A percentile compares a stretch with the other conserved stretches of the same genome.
These are phyloP conservation scores for Hydropsyche tenuis DNA, from an alignment of 1,140 invertebrate genomes.

Conservation along the genomic window DNA sequence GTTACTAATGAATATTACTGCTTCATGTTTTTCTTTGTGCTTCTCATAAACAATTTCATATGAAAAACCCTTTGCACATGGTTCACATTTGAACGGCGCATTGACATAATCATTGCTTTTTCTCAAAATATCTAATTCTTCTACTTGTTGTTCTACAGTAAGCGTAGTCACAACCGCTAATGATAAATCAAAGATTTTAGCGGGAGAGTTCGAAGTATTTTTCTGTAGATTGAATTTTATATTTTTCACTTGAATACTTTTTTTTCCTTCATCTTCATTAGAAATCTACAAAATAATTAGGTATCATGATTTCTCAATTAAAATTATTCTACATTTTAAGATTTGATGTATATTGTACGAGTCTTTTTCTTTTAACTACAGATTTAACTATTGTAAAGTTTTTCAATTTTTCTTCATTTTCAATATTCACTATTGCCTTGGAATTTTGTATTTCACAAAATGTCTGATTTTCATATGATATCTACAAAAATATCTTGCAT, in stretches of 20 bases:
- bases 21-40: conserved; percentile 42
- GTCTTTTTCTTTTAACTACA: conserved; percentile 17
- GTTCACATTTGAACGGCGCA: conserved; percentile 43
- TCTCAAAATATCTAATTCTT: conserved; percentile 34
- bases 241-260: background rate
- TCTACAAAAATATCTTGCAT: background rate
- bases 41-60: conserved; percentile 48
- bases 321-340: too few species aligned
- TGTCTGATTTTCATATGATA: background rate
- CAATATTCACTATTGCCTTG: conserved; percentile 20
- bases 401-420: too few species aligned
- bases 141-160: conserved; percentile 38
- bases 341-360: background rate
- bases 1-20: conserved; percentile 17
- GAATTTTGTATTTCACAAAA: background rate
- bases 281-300: background rate
- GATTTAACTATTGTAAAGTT: background rate
- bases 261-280: background rate
- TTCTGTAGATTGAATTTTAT: background rate
- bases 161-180: conserved; percentile 32
- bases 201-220: conserved; percentile 31
- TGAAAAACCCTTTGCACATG: conserved; percentile 40
- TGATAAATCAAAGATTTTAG: conserved; percentile 42
- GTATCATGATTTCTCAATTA: background rate
- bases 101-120: conserved; percentile 37